Evolutionary conservation across 53 echinoderm and acorn worm genomes (phyloP), one percentile per base, ranked within the genome.

Genomic region (Mesocentrotus franciscanus): DNA sequence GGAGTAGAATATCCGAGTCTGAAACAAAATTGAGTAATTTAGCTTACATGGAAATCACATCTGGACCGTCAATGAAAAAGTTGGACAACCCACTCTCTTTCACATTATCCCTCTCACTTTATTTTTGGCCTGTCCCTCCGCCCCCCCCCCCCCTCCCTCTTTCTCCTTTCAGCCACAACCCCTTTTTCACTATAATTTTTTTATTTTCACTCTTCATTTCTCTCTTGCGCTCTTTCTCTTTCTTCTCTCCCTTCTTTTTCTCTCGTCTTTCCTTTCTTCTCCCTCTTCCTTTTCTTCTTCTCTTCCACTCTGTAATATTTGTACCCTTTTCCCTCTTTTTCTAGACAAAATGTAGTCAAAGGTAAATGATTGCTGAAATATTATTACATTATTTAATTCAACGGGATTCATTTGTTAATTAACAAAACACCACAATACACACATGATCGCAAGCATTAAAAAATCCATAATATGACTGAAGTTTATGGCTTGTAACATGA

Each of bases 351-450:
- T 20, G 8, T 7, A n/a, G 27, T 10, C 30, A 42, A 78, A 35
- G 8, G 29, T 10, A 27, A 29, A 29, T 10, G 32, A 30, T 34
- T 58, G 59, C 60, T 90, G 79, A 79, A 79, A n/a, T 39, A 79
- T 16, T 79, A 39, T 39, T 36, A 39, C 79, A 79, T 39, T 35
- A 20, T 79, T 79, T 79, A 42, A 79, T 79, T 79, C 79, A 79
- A 15, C 79, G 17, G 5, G 36, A 79, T 79, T 79, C 20, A 14
- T 17, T 79, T 39, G 79, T 79, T 79, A 79, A 79, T 79, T 1
- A 79, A 79, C 79, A 64, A 42, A 79, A 79, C 39, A 79, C 79
- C 79, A 79, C 79, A 79, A 79, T 6, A 79, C 79, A 36, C 4
- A 79, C 17, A 39, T 10, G 27, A 26, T 79, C 17, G 4, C 79